Base-by-base conservation (phyloP, 2,113 vertebrate species). In the Indicator indicator region DNA sequence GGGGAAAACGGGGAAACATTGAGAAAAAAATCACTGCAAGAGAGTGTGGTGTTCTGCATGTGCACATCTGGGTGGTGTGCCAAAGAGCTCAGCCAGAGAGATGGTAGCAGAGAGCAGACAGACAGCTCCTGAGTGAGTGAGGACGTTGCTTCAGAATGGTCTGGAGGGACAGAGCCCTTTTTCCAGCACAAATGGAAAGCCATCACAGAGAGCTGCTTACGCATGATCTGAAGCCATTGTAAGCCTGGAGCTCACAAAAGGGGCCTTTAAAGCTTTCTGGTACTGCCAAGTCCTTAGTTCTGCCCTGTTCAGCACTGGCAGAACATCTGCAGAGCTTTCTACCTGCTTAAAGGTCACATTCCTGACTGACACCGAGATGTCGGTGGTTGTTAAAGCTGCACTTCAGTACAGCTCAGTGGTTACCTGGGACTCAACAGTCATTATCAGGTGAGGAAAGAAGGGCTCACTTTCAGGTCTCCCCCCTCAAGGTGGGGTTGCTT, bases 321-420 rank as follows among this genome's bases (percentile, higher is more conserved):
- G 82, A 86, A 24, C 67, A 65, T 69, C 77, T 67, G n/a, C 32
- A 82, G 88, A 75, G 54, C 78, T 94, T 94, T 89, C 69, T 83
- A 42, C 28, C 40, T 80, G 26, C 68, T 69, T 76, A 33, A 73
- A 89, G 77, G 32, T 83, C 84, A 60, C 7, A 6, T 38, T 69
- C 55, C 32, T 88, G 70, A 79, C n/a, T 86, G 59, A 62, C 74
- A 82, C 40, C 18, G 54, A 42, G 9, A 32, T 58, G 36, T 48
- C 93, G 65, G 26, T 2, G 0, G 38, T 40, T 79, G 48, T 75
- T 93, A 81, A 69, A 84, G 73, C 38, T 60, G 33, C 44, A n/a
- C 28, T 86, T 84, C n/a, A 86, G 62, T 80, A 55, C n/a, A 60
- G 58, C 36, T 86, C 55, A 44, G 33, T 20, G 8, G 65, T 78